Evolutionary conservation across 1,140 invertebrate species (phyloP).

Genomic region (Lepeophtheirus salmonis): DNA sequence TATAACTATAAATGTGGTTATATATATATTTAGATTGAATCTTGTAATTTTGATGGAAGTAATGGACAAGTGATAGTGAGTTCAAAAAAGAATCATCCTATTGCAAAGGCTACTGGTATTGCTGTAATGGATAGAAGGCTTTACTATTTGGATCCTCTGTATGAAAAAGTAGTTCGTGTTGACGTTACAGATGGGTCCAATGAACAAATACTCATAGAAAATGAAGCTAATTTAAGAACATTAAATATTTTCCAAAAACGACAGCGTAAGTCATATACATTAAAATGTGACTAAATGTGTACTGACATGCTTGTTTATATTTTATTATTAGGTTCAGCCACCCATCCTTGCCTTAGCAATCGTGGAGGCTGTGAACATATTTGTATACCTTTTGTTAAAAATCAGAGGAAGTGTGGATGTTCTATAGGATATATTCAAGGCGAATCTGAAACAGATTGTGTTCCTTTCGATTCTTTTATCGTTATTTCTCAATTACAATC

Average conservation of each 20-base stretch:
- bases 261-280: conserved; percentile 25
- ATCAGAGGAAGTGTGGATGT: conserved; percentile 56
- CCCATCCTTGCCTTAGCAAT: conserved; percentile 61
- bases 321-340: conserved; percentile 35
- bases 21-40: too few species aligned
- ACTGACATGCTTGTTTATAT: conserved; percentile 16
- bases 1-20: too few species aligned
- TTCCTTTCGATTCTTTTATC: conserved; percentile 66
- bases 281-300: conserved; percentile 8
- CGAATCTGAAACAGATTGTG: conserved; percentile 52
- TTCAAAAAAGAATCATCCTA: conserved; percentile 29
- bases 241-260: conserved; percentile 72
- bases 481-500: conserved; percentile 73
- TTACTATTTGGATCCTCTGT: conserved; percentile 70
- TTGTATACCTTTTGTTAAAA: conserved; percentile 55
- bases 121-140: conserved; percentile 60
- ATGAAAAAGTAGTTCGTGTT: conserved; percentile 70
- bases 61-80: conserved; percentile 46
- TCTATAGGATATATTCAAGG: conserved; percentile 48
- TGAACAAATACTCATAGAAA: conserved; percentile 53
- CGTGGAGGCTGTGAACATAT: conserved; percentile 86
- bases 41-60: conserved; percentile 52
- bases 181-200: conserved; percentile 63
- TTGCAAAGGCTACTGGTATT: conserved; percentile 51
- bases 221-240: conserved; percentile 65